Evolutionary conservation across 2,797 vertebrate species (phyloP).

Genomic region (Xiphophorus birchmanni): DNA sequence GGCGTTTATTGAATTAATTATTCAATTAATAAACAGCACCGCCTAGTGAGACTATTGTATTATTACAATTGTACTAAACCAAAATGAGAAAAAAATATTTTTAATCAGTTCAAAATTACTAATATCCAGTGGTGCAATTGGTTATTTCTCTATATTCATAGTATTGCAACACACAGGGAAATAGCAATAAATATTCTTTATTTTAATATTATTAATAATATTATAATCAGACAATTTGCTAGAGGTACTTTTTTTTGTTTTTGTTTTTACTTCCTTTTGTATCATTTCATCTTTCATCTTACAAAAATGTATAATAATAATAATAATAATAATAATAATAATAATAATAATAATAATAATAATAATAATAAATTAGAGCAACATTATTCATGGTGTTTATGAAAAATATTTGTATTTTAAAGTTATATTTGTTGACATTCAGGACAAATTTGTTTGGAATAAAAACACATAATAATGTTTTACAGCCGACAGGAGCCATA

Average conservation of each 20-base stretch:
- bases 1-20: neutral
- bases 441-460: neutral
- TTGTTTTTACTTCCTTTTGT: neutral
- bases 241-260: neutral
- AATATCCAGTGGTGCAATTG: neutral
- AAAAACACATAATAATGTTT: neutral
- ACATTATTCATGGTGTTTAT: neutral
- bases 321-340: no score
- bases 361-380: neutral
- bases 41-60: neutral
- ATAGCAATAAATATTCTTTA: neutral
- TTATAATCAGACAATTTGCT: neutral
- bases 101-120: neutral
- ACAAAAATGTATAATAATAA: neutral
- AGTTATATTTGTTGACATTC: neutral
- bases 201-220: neutral
- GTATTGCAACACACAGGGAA: neutral
- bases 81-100: neutral
- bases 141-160: neutral
- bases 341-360: neutral
- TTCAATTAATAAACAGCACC: conserved; percentile 25
- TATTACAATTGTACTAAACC: conserved; percentile 4
- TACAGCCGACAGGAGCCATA: neutral
- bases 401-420: no score
- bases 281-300: neutral